Conservation (phyloP, 2,113 vertebrate species). For the Tyrannus savana region DNA sequence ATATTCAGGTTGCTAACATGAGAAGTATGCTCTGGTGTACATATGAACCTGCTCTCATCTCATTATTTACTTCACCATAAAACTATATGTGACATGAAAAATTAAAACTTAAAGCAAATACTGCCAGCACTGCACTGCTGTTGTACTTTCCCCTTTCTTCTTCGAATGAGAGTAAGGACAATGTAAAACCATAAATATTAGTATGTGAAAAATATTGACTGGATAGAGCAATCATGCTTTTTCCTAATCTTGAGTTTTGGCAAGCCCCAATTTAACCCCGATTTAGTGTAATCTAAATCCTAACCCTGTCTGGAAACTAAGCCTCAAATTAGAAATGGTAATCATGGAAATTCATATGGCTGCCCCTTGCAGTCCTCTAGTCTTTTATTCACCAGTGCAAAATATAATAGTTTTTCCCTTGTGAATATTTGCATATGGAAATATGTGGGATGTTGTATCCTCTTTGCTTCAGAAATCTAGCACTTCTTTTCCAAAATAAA, state of each 20-base stretch:
- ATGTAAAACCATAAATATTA: background rate
- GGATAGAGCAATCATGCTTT: background rate
- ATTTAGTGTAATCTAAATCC: conserved; percentile 29
- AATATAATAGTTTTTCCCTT: background rate
- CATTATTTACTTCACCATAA: background rate
- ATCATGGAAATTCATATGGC: background rate
- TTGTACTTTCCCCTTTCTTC: background rate
- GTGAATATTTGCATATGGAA: background rate
- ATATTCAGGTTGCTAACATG: background rate
- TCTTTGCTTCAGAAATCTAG: background rate
- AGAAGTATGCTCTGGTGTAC: background rate
- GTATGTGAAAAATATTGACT: background rate
- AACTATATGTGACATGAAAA: background rate
- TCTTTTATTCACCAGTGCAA: background rate
- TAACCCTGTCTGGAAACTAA: conserved; percentile 6
- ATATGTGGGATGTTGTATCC: background rate
- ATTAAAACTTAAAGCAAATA: background rate
- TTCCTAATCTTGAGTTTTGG: conserved; percentile 20
- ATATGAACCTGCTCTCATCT: background rate
- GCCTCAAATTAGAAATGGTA: background rate
- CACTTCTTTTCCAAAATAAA: background rate
- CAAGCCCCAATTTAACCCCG: background rate
- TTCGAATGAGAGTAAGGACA: background rate
- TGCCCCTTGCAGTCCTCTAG: background rate
- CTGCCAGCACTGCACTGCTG: background rate